Conservation (phyloP, 2,888 invertebrate species). For the Dasypolia templi region DNA sequence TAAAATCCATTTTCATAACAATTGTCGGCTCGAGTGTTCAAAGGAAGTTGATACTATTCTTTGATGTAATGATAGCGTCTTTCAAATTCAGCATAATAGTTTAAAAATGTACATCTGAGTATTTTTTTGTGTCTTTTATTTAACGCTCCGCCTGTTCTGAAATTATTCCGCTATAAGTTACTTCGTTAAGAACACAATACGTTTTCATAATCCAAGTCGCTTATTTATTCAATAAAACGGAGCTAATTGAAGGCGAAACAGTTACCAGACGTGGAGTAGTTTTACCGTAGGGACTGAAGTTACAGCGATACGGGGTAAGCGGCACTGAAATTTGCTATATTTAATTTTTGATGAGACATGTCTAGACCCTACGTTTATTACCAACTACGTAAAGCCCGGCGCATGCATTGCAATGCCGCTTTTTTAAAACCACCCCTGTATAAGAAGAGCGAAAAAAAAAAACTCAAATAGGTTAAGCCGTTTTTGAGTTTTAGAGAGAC, state of each 20-base stretch:
- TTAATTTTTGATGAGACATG: constrained; percentile 6
- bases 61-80: constrained; percentile 8
- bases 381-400: too few species aligned
- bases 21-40: constrained; percentile 29
- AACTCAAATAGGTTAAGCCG: too few species aligned
- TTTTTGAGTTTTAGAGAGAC: too few species aligned
- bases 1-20: constrained; percentile 10
- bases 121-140: constrained; percentile 42
- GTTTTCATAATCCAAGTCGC: constrained; percentile 18
- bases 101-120: constrained; percentile 14
- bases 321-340: constrained; percentile 13
- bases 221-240: constrained; percentile 45
- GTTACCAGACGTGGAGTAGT: constrained; percentile 38
- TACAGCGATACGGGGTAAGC: constrained; percentile 19
- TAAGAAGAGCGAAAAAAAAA: too few species aligned
- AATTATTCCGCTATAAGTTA: constrained; percentile 42
- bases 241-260: constrained; percentile 33
- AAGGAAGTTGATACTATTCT: constrained; percentile 11
- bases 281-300: constrained; percentile 41
- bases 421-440: too few species aligned
- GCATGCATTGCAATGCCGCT: too few species aligned
- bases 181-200: constrained; percentile 15
- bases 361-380: background rate
- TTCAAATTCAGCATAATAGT: constrained; percentile 5
- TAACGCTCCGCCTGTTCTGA: constrained; percentile 43